These are phyloP conservation scores for Castor canadensis DNA, from an alignment of 2,113 vertebrate species.

Conservation along the genomic window DNA sequence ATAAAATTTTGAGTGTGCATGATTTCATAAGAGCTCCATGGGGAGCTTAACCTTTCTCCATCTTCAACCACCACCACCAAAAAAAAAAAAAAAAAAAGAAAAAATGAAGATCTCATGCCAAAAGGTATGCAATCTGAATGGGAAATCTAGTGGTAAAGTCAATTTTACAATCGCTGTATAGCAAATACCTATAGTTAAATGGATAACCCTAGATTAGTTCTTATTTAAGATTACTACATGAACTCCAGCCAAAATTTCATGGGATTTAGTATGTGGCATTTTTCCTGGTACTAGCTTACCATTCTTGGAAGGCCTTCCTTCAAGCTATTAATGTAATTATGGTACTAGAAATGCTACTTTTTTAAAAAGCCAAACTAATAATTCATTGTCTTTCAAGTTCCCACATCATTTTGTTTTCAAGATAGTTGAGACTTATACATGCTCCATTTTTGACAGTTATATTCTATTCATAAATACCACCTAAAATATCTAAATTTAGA, in stretches of 20 bases:
- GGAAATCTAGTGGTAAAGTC: not conserved
- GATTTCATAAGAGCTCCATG: not conserved
- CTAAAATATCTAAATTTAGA: constrained; percentile 53
- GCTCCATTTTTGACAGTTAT: constrained; percentile 12
- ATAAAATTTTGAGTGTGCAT: not conserved
- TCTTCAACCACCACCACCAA: not conserved
- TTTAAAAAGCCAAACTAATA: constrained; percentile 8
- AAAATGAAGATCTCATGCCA: not conserved
- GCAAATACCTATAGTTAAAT: not conserved
- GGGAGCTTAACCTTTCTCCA: not conserved
- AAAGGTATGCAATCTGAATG: not conserved
- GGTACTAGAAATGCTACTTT: not conserved
- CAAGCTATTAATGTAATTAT: constrained; percentile 4
- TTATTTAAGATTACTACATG: not conserved
- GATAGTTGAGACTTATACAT: not conserved
- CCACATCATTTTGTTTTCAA: constrained; percentile 30
- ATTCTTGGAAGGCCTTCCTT: not conserved
- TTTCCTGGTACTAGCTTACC: not conserved
- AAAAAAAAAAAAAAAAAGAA: no score
- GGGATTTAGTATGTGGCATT: not conserved
- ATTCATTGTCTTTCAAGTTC: not conserved
- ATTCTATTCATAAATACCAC: constrained; percentile 48
- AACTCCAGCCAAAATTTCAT: not conserved
- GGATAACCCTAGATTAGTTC: not conserved
- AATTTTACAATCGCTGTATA: not conserved